Evolutionary conservation across 2,113 vertebrate species (phyloP).

Genomic region (Hyperopisus bebe): DNA sequence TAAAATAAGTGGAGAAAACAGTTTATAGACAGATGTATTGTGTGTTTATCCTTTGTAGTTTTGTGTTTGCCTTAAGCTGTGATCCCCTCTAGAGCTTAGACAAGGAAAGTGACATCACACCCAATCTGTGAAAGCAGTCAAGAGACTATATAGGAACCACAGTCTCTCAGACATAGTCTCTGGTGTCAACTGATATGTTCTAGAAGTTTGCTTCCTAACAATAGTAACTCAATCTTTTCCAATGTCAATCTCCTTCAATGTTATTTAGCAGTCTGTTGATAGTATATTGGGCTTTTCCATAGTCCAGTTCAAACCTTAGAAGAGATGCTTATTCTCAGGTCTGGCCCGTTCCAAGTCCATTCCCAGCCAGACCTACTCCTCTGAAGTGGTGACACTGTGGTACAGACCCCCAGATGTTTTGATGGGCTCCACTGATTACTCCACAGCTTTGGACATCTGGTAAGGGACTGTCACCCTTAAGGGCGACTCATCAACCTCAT

Average conservation of each 20-base stretch:
- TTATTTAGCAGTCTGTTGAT: neutral
- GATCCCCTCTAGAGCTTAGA: neutral
- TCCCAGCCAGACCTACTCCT: conserved; percentile 78
- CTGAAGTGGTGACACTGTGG: conserved; percentile 81
- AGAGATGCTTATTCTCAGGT: conserved; percentile 49
- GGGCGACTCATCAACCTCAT: neutral
- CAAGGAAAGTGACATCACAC: neutral
- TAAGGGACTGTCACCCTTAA: conserved; percentile 41
- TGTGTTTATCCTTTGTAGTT: neutral
- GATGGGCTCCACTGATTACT: conserved; percentile 80
- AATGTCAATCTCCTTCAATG: neutral
- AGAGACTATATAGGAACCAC: neutral
- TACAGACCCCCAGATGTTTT: conserved; percentile 81
- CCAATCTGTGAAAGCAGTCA: neutral
- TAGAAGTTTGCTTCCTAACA: neutral
- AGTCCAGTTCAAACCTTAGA: neutral
- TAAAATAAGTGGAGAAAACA: neutral
- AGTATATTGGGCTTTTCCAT: neutral
- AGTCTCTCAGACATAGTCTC: neutral
- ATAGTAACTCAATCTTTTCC: neutral
- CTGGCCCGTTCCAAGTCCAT: conserved; percentile 78
- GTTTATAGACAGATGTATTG: neutral
- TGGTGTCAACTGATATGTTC: neutral
- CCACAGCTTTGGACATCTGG: conserved; percentile 83
- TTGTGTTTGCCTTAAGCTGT: neutral